phyloP scores from a whole-genome alignment of 2,888 invertebrate genomes.

The Celastrina argiolus region DNA sequence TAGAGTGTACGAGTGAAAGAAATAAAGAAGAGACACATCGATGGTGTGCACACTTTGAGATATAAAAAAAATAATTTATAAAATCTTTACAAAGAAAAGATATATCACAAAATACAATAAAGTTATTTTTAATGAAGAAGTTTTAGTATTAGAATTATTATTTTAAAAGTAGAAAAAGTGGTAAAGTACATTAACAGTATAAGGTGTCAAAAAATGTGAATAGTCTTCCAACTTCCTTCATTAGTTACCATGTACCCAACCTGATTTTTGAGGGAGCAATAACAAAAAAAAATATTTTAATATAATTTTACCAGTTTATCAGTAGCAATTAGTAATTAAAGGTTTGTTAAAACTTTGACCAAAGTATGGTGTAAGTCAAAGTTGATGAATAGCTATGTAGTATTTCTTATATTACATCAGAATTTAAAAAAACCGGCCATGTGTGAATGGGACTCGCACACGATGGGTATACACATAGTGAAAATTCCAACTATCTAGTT shows the following conservation, averaged over 20 bases:
- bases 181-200: not conserved
- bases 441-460: no score
- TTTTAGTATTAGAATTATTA: not conserved
- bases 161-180: not conserved
- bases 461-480: no score
- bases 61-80: not conserved
- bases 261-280: slow-evolving; percentile 39
- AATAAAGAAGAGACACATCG: not conserved
- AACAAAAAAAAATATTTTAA: slow-evolving; percentile 5
- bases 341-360: no score
- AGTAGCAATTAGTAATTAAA: no score
- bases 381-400: no score
- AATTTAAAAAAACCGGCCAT: no score
- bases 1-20: not conserved
- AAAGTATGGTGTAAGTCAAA: no score
- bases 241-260: slow-evolving; percentile 50
- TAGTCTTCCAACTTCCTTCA: not conserved
- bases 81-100: not conserved
- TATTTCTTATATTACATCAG: no score
- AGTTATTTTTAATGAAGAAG: not conserved
- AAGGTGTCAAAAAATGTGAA: not conserved
- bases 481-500: no score
- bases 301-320: not conserved
- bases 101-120: not conserved
- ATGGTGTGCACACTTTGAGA: not conserved